Conservation (phyloP, 2,113 vertebrate genomes). For the Pachyramphus minor region DNA sequence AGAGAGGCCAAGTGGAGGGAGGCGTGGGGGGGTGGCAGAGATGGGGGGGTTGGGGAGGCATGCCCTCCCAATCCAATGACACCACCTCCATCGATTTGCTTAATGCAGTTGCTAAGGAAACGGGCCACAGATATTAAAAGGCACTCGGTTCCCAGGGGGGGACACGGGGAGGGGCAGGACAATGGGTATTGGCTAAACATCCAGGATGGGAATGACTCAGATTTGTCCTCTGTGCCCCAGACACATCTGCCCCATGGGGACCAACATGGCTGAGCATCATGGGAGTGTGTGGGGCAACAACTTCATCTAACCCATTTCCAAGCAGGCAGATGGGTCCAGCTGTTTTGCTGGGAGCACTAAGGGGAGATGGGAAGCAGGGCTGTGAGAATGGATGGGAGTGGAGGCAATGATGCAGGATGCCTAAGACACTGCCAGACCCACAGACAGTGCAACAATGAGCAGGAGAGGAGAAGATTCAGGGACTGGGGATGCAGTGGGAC, state of each 20-base stretch:
- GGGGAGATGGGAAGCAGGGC: not conserved
- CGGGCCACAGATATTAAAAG: conserved; percentile 73
- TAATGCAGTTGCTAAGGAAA: conserved; percentile 82
- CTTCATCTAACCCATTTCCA: not conserved
- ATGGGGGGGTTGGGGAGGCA: conserved; percentile 39
- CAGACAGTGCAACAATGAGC: not conserved
- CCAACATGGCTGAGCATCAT: not conserved
- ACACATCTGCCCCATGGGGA: not conserved
- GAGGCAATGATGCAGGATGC: not conserved
- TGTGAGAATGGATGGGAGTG: fast-evolving
- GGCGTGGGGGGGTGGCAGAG: not conserved
- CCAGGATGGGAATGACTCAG: conserved; percentile 44
- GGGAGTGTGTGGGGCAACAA: not conserved
- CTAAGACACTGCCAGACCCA: not conserved
- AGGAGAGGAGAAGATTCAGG: not conserved
- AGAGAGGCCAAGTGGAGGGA: not conserved
- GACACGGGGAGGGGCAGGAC: conserved; percentile 18
- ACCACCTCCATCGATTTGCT: conserved; percentile 83
- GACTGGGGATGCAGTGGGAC: not conserved
- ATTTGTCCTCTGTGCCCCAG: not conserved
- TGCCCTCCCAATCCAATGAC: conserved; percentile 76
- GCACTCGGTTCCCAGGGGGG: conserved; percentile 46
- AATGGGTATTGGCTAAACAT: conserved; percentile 36
- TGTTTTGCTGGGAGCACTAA: not conserved
- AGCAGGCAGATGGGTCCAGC: not conserved